These are phyloP conservation scores for Heliconius nattereri DNA, from an alignment of 1,140 invertebrate genomes.

Conservation along the genomic window DNA sequence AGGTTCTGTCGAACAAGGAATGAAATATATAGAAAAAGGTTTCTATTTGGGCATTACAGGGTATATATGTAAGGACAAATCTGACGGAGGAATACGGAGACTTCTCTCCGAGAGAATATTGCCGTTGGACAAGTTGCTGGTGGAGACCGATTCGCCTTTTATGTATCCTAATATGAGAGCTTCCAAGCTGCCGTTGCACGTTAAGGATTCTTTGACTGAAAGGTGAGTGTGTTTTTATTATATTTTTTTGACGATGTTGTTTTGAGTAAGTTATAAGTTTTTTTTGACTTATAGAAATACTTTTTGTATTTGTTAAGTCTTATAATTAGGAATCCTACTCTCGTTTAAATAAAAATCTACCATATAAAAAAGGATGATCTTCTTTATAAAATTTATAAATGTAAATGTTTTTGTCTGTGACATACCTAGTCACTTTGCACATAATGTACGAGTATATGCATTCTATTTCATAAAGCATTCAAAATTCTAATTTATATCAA, in stretches of 20 bases:
- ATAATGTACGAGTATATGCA: too few relatives aligned
- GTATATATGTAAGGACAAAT: conserved; percentile 96
- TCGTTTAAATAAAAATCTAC: too few relatives aligned
- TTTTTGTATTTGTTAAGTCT: too few relatives aligned
- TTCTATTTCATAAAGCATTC: too few relatives aligned
- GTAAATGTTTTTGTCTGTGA: too few relatives aligned
- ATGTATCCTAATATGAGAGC: conserved; percentile 98
- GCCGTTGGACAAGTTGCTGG: conserved; percentile 91
- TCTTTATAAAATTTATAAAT: too few relatives aligned
- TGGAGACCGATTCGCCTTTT: conserved; percentile 97
- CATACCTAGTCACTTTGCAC: too few relatives aligned
- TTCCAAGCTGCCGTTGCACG: conserved; percentile 92
- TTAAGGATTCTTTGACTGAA: conserved; percentile 93
- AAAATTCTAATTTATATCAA: background rate
- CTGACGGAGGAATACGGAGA: conserved; percentile 92
- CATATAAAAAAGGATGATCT: too few relatives aligned
- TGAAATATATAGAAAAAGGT: conserved; percentile 92
- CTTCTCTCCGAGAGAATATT: conserved; percentile 90
- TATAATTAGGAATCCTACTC: too few relatives aligned
- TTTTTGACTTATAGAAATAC: too few relatives aligned
- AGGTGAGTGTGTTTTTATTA: conserved; percentile 79
- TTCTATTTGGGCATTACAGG: conserved; percentile 87
- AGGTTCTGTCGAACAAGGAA: conserved; percentile 91
- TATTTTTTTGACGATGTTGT: too few relatives aligned
- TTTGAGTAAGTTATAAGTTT: too few relatives aligned